Conservation (phyloP, 2,797 vertebrate genomes). For the Halcyon badia region DNA sequence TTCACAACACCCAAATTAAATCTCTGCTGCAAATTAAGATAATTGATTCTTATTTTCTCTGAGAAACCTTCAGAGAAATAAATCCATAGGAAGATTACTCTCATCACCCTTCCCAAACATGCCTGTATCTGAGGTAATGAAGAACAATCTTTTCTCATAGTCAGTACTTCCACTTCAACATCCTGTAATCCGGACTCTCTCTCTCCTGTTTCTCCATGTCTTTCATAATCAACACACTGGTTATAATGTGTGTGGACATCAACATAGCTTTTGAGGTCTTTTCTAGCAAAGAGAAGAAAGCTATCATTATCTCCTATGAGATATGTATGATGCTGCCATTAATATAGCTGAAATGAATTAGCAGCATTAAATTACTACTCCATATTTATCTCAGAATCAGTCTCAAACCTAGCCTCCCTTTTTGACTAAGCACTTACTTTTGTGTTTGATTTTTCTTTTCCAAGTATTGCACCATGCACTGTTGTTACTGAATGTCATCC, state of each 20-base stretch:
- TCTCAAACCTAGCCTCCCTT: background rate
- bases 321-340: background rate
- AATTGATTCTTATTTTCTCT: background rate
- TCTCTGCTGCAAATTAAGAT: background rate
- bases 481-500: background rate
- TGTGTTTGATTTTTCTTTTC: background rate
- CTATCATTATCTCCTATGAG: background rate
- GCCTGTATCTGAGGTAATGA: background rate
- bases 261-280: background rate
- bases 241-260: background rate
- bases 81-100: background rate
- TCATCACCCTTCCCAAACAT: background rate
- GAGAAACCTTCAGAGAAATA: background rate
- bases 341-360: background rate
- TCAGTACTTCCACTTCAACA: accelerated
- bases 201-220: background rate
- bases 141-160: background rate
- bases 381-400: background rate
- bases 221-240: background rate
- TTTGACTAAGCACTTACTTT: background rate
- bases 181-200: background rate
- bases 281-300: background rate
- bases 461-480: background rate
- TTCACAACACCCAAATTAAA: background rate
- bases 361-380: background rate